These are phyloP conservation scores for Coregonus clupeaformis DNA, from an alignment of 2,113 vertebrate species.

Conservation along the genomic window DNA sequence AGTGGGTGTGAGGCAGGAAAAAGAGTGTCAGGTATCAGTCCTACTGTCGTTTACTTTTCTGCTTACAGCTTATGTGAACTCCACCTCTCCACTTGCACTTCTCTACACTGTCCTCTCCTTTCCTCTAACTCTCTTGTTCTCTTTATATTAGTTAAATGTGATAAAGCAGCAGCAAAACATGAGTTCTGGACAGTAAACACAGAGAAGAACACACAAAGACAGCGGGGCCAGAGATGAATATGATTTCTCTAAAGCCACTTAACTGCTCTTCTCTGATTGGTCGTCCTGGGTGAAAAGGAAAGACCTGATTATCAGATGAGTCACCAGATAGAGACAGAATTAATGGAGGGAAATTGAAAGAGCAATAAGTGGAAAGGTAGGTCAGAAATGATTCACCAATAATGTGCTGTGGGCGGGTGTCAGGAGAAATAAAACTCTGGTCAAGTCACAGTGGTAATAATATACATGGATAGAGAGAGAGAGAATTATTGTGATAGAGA, in stretches of 20 bases:
- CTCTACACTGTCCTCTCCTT: neutral
- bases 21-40: too few species aligned
- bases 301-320: slow-evolving; percentile 17
- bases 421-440: neutral
- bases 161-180: neutral
- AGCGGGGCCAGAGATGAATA: slow-evolving; percentile 9
- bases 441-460: neutral
- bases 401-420: neutral
- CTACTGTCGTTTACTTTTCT: too few species aligned
- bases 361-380: neutral
- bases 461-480: neutral
- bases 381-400: neutral
- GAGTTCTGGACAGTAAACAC: neutral
- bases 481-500: neutral
- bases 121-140: neutral
- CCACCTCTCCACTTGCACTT: neutral
- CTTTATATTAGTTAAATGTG: neutral
- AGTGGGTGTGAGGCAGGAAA: neutral
- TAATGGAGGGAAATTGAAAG: neutral
- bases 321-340: neutral
- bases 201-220: neutral
- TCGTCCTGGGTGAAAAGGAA: slow-evolving; percentile 7
- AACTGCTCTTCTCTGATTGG: slow-evolving; percentile 23
- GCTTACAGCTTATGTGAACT: neutral
- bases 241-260: slow-evolving; percentile 24